Base-by-base conservation (phyloP, 2,113 vertebrate species). In the Apus apus region DNA sequence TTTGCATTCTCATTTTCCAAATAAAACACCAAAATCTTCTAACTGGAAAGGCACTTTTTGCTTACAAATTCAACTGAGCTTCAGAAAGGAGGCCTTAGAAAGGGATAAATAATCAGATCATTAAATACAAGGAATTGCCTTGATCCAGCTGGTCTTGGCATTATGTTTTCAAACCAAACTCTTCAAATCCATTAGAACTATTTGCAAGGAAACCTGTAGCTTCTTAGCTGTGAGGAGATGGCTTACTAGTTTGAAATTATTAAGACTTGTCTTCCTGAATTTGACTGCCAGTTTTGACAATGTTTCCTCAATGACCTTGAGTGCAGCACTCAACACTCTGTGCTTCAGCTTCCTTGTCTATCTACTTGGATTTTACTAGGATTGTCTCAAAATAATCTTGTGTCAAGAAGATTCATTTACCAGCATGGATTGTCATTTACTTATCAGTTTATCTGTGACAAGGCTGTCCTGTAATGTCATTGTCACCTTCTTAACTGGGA, bases 341-440 rank as follows among this genome's bases (percentile, higher is more conserved):
- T 56, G 26, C 73, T 91, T 91, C 74, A 93, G 58, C 46, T 82
- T 94, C 62, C 74, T 76, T 15, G 1, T 61, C 74, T 75, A 53
- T 45, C 68, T 82, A 54, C 54, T 40, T 57, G 54, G 27, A 73
- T 95, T 94, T 94, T 80, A 73, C 54, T 68, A 68, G 54, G 45
- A 82, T 57, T 85, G 5, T 51, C 68, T 40, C 1, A 11, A 92
- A 94, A 94, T 73, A 25, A 72, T 66, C 77, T 94, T 0, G 0
- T 89, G 93, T 78, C 89, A 96, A 93, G 91, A 87, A 94, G 57
- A 87, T 58, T 87, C 50, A 93, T 87, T 91, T 91, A 87, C 71
- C 45, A 73, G 23, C 32, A 85, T 17, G 54, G 62, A 91, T 58
- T 96, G 84, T 93, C 89, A 85, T 85, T 91, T 94, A 87, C 87